These are phyloP conservation scores for Benitochromis conjunctus DNA, from an alignment of 2,113 vertebrate species.

Conservation along the genomic window DNA sequence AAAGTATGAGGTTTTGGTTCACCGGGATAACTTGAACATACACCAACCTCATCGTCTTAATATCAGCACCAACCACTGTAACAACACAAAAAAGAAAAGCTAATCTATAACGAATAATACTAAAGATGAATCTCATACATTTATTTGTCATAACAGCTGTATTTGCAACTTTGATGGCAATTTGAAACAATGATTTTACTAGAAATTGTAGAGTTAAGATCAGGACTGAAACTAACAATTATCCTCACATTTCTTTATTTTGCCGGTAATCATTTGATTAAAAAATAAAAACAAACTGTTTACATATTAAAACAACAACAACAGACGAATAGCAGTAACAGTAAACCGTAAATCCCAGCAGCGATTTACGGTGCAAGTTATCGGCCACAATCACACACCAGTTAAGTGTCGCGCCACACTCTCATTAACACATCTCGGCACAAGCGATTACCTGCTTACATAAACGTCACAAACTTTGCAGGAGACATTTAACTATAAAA, in stretches of 20 bases:
- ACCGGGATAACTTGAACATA: neutral
- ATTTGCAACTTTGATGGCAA: neutral
- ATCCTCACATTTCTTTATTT: neutral
- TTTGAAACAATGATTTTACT: neutral
- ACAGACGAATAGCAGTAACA: neutral
- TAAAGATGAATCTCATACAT: neutral
- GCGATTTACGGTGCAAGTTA: neutral
- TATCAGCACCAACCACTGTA: neutral
- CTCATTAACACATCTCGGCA: neutral
- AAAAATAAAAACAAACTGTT: neutral
- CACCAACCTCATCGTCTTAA: neutral
- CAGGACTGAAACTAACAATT: neutral
- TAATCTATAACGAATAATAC: neutral
- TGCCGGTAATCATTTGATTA: neutral
- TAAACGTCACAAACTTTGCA: rapidly evolving
- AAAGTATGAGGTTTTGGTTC: neutral
- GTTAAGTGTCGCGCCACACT: neutral
- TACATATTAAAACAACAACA: neutral
- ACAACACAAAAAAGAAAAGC: neutral
- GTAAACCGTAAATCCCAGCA: neutral
- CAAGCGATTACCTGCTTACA: neutral
- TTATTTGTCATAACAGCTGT: neutral
- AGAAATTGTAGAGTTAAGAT: neutral
- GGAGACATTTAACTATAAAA: neutral
- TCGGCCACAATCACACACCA: neutral